phyloP scores from a whole-genome alignment of 2,888 invertebrate genomes.

The Eupelmus urozonus region DNA sequence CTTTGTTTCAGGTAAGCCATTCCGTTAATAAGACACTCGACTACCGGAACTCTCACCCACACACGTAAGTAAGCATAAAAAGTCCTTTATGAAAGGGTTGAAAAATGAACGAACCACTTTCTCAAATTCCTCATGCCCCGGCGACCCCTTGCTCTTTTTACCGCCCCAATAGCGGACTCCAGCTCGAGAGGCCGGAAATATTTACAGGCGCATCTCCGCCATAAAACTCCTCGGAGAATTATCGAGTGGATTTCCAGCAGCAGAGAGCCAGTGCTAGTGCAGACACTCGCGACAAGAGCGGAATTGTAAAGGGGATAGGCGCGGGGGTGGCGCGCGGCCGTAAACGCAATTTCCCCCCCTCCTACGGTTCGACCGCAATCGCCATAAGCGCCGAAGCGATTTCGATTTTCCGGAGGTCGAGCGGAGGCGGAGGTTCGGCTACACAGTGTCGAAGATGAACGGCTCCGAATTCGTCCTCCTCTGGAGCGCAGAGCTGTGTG shows the following conservation, averaged over 20 bases:
- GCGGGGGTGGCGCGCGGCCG: background rate
- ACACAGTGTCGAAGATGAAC: slow-evolving; percentile 47
- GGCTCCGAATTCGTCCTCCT: slow-evolving; percentile 48
- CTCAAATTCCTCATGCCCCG: background rate
- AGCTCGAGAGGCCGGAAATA: too few relatives aligned
- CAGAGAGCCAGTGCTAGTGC: background rate
- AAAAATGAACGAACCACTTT: background rate
- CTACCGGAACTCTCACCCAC: too few relatives aligned
- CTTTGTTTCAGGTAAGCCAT: slow-evolving; percentile 36
- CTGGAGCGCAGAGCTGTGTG: background rate
- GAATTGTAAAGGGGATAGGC: slow-evolving; percentile 47
- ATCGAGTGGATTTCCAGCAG: slow-evolving; percentile 41
- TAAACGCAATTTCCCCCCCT: slow-evolving; percentile 57
- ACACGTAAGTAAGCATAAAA: slow-evolving; percentile 1
- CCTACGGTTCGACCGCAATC: slow-evolving; percentile 53
- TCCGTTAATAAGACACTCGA: background rate
- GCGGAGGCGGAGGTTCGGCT: slow-evolving; percentile 1
- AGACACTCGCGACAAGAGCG: slow-evolving; percentile 34
- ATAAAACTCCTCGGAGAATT: slow-evolving; percentile 45
- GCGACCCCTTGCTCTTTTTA: background rate
- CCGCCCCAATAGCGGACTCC: background rate
- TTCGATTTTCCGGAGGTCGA: slow-evolving; percentile 51
- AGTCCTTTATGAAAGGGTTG: background rate
- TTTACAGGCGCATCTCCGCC: slow-evolving; percentile 25
- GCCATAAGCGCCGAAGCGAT: slow-evolving; percentile 55